Base-by-base conservation (phyloP, 2,888 invertebrate genomes). In the Lepidocyrtinus sp. region DNA sequence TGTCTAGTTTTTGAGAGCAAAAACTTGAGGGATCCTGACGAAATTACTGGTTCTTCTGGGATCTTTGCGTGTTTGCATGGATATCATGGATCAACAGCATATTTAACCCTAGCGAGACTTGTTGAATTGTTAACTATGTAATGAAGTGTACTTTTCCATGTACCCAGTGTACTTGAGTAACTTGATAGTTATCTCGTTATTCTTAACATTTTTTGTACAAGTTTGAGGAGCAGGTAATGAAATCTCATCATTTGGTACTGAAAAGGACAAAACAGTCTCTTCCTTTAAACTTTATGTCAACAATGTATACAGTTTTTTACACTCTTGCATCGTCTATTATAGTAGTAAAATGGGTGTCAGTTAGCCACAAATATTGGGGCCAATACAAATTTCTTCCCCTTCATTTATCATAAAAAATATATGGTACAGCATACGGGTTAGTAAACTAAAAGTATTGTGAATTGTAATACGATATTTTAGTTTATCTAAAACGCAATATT, bases 291-390 rank as follows among this genome's bases (percentile, higher is more conserved):
- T 61, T 59, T 67, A 68, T 75, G 68, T 75, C 75, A 75, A 61
- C 67, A 63, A 64, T 17, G 21, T 21, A n/a, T n/a, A 36, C 5
- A 36, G 12, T 36, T 36, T 36, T 36, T 36, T 36, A 24, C 68
- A 27, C 68, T 46, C 46, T 46, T 69, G 5, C 62, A 45, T 74
- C 65, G 15, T 75, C 25, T 67, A 21, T n/a, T n/a, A 12, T 36
- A 5, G 5, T 9, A 24, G 46, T 69, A 46, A 75, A 75, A 75
- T 75, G 69, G 75, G 69, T 75, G 75, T 75, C 75, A 75, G 75
- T 63, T 69, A 75, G 67, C 74, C 69, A 46, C 75, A 61, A 69
- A 62, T 75, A 75, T 75, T 75, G 61, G 75, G 75, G 75, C 19
- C 75, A 75, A 36, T 62, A 17, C 19, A 55, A 46, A 75, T 69